phyloP scores from a whole-genome alignment of 2,888 invertebrate species.

The Trichogramma dendrolimi region DNA sequence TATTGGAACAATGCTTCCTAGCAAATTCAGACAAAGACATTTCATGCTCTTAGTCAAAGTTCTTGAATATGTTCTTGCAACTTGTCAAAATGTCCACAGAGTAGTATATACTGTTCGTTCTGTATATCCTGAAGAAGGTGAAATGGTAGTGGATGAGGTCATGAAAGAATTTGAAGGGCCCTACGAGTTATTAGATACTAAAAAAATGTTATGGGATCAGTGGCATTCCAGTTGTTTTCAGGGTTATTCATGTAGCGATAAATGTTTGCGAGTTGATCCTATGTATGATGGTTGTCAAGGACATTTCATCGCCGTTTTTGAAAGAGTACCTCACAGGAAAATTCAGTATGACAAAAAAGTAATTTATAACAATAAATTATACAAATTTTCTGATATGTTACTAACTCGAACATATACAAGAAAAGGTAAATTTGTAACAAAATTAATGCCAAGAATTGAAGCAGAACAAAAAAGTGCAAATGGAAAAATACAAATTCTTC shows the following conservation, averaged over 20 bases:
- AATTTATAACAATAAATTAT: no score
- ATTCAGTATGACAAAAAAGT: no score
- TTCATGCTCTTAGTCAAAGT: slow-evolving; percentile 54
- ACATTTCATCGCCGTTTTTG: slow-evolving; percentile 91
- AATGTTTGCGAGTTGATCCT: slow-evolving; percentile 75
- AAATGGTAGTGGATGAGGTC: slow-evolving; percentile 76
- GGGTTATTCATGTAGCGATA: slow-evolving; percentile 62
- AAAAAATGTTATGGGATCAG: slow-evolving; percentile 59
- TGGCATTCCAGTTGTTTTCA: slow-evolving; percentile 68
- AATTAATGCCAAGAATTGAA: no score
- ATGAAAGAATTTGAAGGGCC: slow-evolving; percentile 46
- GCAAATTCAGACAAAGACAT: background rate
- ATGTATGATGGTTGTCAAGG: slow-evolving; percentile 81
- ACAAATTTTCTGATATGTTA: no score
- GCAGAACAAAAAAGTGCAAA: no score
- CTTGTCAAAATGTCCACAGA: slow-evolving; percentile 77
- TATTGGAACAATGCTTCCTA: background rate
- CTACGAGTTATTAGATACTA: slow-evolving; percentile 63
- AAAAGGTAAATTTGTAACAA: no score
- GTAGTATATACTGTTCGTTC: slow-evolving; percentile 98
- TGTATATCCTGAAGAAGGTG: slow-evolving; percentile 84
- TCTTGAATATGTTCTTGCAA: slow-evolving; percentile 76
- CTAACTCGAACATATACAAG: no score
- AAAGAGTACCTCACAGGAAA: slow-evolving; percentile 49
- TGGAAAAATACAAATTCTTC: no score